A percentile compares a stretch with the other conserved stretches of the same genome.
Conservation (phyloP, 2,797 vertebrate species). For the Psittacula echo region DNA sequence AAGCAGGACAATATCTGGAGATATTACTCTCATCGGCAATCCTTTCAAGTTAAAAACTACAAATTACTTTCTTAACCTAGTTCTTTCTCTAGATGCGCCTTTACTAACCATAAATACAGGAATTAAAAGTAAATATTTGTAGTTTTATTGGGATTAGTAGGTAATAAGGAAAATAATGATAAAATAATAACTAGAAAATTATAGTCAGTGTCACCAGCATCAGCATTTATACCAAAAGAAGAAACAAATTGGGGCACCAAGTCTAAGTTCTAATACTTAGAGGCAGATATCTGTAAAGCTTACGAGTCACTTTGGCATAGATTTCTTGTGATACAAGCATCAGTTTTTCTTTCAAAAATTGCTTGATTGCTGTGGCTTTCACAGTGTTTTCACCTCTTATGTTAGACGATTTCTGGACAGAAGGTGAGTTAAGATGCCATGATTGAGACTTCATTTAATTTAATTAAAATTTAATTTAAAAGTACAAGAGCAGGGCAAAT, state of each 20-base stretch:
- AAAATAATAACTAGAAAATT: not conserved
- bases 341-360: not conserved
- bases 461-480: not conserved
- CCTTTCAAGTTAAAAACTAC: not conserved
- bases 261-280: not conserved
- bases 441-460: not conserved
- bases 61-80: not conserved
- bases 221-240: not conserved
- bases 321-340: not conserved
- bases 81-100: not conserved
- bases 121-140: not conserved
- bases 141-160: not conserved
- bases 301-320: not conserved
- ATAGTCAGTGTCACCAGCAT: not conserved
- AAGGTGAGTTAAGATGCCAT: not conserved
- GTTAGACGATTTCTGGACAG: not conserved
- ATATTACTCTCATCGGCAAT: not conserved
- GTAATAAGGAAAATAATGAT: not conserved
- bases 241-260: not conserved
- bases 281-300: not conserved
- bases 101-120: not conserved
- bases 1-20: not conserved
- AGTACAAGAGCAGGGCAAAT: not conserved
- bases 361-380: not conserved
- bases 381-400: not conserved